Base-by-base conservation (phyloP, 2,113 vertebrate genomes). In the Pholis gunnellus region DNA sequence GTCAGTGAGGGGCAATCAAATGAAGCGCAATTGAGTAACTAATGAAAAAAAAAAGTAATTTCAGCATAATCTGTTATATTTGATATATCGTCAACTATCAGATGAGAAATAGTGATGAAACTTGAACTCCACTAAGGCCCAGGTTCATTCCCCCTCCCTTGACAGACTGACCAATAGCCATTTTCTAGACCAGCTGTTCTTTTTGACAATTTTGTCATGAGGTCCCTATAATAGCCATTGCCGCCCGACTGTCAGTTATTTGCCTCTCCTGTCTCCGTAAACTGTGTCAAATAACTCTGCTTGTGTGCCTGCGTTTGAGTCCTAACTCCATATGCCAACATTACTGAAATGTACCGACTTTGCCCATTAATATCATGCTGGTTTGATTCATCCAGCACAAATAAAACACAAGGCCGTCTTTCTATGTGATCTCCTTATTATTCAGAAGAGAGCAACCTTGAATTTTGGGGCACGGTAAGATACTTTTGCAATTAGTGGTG, bases 381-480 rank as follows among this genome's bases (percentile, higher is more conserved):
- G 52, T 78, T 74, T 79, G 42, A 75, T 48, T 73, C 36, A 79
- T 72, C 48, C 29, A 52, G 52, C 44, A 63, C 31, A 84, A 69
- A 75, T 44, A 72, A 20, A 77, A 42, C 42, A 64, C 34, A 48
- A 69, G 5, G 9, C 10, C 22, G 60, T 70, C 50, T 71, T 48
- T 27, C 0, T 40, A 11, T 81, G n/a, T 60, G 22, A 64, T 68
- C 14, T 72, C 14, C 20, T 59, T 60, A 63, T 52, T 44, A 29
- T 87, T 87, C 31, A 75, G 36, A 15, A 52, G 44, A 69, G 25
- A 25, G 27, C 46, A 79, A 71, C 31, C 29, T 79, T 72, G 59
- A 69, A 72, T 79, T 76, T 38, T 66, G 38, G 22, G 18, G n/a
- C 61, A 36, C 10, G 5, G 27, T 66, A 10, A 48, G 40, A 72